A percentile compares a stretch with the other conserved stretches of the same genome.
Conservation (phyloP, 2,113 vertebrate species). For the Xenopus borealis region DNA sequence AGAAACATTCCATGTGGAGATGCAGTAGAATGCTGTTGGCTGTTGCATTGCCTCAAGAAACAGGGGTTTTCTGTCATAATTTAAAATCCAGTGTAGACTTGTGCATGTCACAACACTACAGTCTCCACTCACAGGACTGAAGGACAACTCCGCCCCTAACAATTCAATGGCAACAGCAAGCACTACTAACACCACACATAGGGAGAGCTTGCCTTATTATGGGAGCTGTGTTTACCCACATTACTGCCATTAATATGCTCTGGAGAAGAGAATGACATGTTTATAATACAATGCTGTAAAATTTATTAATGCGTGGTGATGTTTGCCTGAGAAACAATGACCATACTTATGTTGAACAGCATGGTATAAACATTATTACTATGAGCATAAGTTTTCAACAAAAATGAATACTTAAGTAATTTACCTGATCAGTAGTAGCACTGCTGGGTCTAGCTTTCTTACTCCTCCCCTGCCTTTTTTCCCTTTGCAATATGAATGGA, state of each 20-base stretch:
- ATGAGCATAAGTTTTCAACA: background rate
- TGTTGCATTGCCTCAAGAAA: background rate
- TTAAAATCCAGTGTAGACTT: background rate
- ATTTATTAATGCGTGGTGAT: too few relatives aligned
- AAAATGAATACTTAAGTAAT: background rate
- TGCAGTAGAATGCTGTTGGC: too few relatives aligned
- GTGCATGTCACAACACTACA: constrained; percentile 30
- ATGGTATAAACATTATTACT: too few relatives aligned
- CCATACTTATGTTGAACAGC: too few relatives aligned
- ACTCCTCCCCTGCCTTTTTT: constrained; percentile 11
- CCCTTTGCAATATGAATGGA: constrained; percentile 32
- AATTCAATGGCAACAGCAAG: constrained; percentile 22
- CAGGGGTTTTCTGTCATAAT: background rate
- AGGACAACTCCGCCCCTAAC: constrained; percentile 21
- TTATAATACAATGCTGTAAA: too few relatives aligned
- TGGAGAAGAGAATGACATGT: too few relatives aligned
- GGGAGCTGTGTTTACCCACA: background rate
- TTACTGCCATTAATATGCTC: background rate
- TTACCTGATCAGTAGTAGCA: constrained; percentile 24
- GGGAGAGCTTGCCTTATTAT: background rate
- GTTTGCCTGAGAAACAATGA: too few relatives aligned
- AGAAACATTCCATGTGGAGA: too few relatives aligned
- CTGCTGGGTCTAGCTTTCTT: constrained; percentile 7
- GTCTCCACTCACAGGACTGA: constrained; percentile 17
- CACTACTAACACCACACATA: constrained; percentile 1